A percentile compares a stretch with the other conserved stretches of the same genome.
These are phyloP conservation scores for Acestrorhynchus altus DNA, from an alignment of 2,797 vertebrate species.

Conservation along the genomic window DNA sequence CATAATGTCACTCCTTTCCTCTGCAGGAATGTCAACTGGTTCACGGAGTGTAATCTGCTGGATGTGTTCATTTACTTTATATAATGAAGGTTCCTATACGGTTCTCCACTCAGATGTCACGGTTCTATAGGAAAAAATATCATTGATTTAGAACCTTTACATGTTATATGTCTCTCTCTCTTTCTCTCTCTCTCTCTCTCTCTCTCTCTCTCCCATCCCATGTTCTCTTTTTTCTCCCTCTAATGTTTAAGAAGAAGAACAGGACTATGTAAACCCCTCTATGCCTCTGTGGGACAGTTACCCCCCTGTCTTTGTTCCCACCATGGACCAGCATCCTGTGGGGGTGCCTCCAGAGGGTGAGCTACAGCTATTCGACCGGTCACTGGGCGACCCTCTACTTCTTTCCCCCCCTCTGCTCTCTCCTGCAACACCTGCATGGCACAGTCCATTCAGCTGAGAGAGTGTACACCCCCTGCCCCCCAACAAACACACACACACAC, in stretches of 20 bases:
- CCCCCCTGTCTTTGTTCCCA: constrained; percentile 77
- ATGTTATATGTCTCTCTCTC: constrained; percentile 51
- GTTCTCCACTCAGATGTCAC: not conserved
- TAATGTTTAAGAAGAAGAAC: constrained; percentile 79
- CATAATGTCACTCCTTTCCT: constrained; percentile 70
- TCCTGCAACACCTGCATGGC: constrained; percentile 73
- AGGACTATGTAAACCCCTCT: constrained; percentile 77
- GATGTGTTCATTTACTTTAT: constrained; percentile 62
- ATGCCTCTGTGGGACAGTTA: constrained; percentile 77
- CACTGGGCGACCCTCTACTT: constrained; percentile 62
- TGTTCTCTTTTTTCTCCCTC: constrained; percentile 18
- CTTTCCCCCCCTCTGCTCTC: constrained; percentile 52
- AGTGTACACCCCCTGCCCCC: constrained; percentile 56
- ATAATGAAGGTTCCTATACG: not conserved
- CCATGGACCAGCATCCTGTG: constrained; percentile 78
- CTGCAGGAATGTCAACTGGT: constrained; percentile 74
- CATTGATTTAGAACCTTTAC: not conserved
- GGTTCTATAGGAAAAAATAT: not conserved
- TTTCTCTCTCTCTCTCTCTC: constrained; percentile 5
- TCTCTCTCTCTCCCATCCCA: constrained; percentile 30
- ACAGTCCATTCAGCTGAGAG: constrained; percentile 67
- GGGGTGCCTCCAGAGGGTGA: constrained; percentile 84
- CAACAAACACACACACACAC: constrained; percentile 36
- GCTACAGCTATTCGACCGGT: constrained; percentile 61
- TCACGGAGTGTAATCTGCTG: constrained; percentile 70